Percentiles rank a stretch among this genome's conserved stretches.
Conservation (phyloP, 2,888 invertebrate species). For the Cremastinae sp. region DNA sequence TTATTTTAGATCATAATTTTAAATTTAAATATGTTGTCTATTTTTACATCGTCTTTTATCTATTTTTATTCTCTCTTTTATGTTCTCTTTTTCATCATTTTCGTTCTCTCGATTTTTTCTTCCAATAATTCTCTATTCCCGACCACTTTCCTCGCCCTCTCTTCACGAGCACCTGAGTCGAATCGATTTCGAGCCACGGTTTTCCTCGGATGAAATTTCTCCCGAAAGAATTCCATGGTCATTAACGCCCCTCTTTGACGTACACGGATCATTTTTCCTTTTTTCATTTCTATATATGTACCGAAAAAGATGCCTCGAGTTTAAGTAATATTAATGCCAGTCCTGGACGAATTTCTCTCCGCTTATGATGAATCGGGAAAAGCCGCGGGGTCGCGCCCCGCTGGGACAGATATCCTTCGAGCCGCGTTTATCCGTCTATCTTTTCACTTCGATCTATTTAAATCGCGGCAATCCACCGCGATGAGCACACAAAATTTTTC, state of each 20-base stretch:
- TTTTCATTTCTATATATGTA: conserved; percentile 21
- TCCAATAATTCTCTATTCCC: neutral
- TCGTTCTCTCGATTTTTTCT: conserved; percentile 2
- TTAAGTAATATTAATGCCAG: conserved; percentile 31
- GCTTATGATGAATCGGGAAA: conserved; percentile 20
- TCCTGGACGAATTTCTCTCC: neutral
- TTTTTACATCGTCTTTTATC: conserved; percentile 25
- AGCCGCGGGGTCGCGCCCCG: conserved; percentile 38
- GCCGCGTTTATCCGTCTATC: conserved; percentile 41
- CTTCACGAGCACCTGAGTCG: conserved; percentile 46
- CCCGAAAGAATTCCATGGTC: conserved; percentile 33
- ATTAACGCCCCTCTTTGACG: conserved; percentile 58
- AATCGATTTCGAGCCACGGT: conserved; percentile 54
- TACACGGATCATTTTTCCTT: conserved; percentile 38
- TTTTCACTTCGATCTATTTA: conserved; percentile 48
- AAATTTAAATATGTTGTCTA: neutral
- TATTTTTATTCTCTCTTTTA: conserved; percentile 24
- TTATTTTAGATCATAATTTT: conserved; percentile 18
- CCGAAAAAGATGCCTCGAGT: conserved; percentile 17
- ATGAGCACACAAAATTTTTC: conserved; percentile 11
- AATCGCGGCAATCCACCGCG: conserved; percentile 39
- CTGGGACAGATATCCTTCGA: conserved; percentile 1
- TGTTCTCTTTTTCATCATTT: conserved; percentile 7
- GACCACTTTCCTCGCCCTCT: conserved; percentile 17
- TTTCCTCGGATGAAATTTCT: conserved; percentile 33